These are phyloP conservation scores for Tipula lateralis DNA, from an alignment of 2,888 invertebrate species.

Conservation along the genomic window DNA sequence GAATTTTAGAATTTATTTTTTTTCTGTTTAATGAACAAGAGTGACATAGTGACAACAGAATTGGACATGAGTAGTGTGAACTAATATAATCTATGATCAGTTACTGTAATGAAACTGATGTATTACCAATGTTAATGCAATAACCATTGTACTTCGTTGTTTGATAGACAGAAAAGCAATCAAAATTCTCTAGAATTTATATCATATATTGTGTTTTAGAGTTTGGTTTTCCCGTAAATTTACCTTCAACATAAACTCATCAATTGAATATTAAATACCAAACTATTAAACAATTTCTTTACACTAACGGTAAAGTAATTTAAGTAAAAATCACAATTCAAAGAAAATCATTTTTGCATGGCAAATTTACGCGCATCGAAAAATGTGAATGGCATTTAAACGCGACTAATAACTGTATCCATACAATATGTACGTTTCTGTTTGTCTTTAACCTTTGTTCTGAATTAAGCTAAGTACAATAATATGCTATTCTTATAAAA, in stretches of 20 bases:
- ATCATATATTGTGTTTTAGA: background rate
- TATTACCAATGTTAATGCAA: too few species aligned
- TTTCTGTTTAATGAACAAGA: too few species aligned
- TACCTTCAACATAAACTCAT: background rate
- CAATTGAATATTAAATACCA: background rate
- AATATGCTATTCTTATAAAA: background rate
- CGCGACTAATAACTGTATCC: background rate
- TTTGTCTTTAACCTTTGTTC: background rate
- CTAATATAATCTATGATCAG: too few species aligned
- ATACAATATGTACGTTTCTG: background rate
- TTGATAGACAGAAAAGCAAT: too few species aligned
- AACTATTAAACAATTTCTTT: background rate
- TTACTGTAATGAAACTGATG: too few species aligned
- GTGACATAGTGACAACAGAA: too few species aligned
- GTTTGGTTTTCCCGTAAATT: background rate
- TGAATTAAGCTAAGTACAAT: background rate
- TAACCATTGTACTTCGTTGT: too few species aligned
- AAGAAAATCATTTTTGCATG: conserved; percentile 15
- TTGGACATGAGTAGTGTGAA: too few species aligned
- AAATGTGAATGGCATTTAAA: background rate
- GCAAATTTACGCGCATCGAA: background rate
- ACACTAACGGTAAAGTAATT: background rate
- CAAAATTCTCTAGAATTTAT: too few species aligned
- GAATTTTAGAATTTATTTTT: too few species aligned
- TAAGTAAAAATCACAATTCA: background rate